These are phyloP conservation scores for Pollimyrus isidori DNA, from an alignment of 2,113 vertebrate species.

Conservation along the genomic window DNA sequence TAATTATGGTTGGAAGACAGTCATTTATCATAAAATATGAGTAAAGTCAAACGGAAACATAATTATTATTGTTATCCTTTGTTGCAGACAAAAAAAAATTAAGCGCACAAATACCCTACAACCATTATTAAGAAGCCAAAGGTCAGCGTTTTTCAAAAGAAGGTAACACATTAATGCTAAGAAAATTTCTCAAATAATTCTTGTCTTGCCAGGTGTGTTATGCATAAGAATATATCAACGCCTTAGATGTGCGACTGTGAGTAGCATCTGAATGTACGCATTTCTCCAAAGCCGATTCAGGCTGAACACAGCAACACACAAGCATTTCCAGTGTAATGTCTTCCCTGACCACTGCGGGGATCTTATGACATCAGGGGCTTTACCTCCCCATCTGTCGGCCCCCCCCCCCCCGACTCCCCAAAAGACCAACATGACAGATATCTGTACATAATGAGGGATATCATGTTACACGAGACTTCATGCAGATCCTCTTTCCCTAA, in stretches of 20 bases:
- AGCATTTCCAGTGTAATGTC: background rate
- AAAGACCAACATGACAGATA: background rate
- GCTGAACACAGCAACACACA: background rate
- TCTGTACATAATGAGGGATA: background rate
- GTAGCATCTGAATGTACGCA: background rate
- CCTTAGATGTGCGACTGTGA: background rate
- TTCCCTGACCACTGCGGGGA: background rate
- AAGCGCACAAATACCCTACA: background rate
- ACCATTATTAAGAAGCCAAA: background rate
- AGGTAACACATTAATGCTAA: background rate
- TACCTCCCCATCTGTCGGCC: background rate
- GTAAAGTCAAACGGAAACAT: background rate
- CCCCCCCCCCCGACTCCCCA: background rate
- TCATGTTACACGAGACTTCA: background rate
- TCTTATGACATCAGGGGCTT: background rate
- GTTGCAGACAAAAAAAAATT: background rate
- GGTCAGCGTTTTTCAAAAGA: background rate
- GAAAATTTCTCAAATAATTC: background rate
- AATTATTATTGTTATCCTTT: constrained; percentile 1
- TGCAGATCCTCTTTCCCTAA: background rate
- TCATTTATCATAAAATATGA: constrained; percentile 1
- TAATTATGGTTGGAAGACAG: constrained; percentile 9
- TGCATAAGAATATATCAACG: background rate
- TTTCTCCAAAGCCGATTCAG: background rate
- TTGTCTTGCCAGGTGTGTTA: background rate